Evolutionary conservation across 2,113 vertebrate species (phyloP).

Genomic region (Andinoacara biseriatus): DNA sequence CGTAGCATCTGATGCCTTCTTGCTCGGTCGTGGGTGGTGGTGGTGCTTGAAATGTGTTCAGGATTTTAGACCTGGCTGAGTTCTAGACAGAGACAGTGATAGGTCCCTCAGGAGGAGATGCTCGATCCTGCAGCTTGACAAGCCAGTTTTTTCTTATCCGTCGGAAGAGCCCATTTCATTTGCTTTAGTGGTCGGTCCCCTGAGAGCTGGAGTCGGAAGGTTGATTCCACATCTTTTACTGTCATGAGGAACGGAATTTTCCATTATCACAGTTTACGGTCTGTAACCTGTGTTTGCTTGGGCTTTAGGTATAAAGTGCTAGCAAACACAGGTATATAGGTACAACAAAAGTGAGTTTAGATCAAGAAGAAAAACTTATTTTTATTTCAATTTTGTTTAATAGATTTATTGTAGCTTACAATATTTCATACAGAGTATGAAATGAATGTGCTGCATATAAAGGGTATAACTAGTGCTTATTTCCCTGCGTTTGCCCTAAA

Average conservation of each 20-base stretch:
- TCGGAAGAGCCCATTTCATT: conserved; percentile 38
- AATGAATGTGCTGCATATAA: too few species aligned
- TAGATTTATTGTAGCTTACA: too few species aligned
- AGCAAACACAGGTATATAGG: too few species aligned
- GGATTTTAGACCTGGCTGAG: conserved; percentile 8
- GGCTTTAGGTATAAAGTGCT: neutral
- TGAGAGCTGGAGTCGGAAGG: neutral
- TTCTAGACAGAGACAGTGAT: conserved; percentile 19
- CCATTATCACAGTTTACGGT: neutral
- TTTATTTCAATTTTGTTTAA: too few species aligned
- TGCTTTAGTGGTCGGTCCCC: conserved; percentile 13
- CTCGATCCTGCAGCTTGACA: conserved; percentile 31
- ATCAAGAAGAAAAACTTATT: too few species aligned
- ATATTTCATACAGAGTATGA: too few species aligned
- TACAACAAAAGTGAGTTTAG: too few species aligned
- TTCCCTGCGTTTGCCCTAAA: too few species aligned
- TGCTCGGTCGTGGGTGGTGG: too few species aligned
- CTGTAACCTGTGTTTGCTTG: neutral
- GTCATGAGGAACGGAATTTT: neutral
- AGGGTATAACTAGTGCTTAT: too few species aligned
- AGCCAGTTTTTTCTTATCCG: conserved; percentile 5
- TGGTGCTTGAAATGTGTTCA: conserved; percentile 14
- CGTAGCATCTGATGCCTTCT: neutral
- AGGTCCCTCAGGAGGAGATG: neutral
- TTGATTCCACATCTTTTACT: conserved; percentile 11